Evolutionary conservation across 2,113 vertebrate genomes (phyloP), one percentile per base, ranked within the genome.

Genomic region (Scopus umbretta): DNA sequence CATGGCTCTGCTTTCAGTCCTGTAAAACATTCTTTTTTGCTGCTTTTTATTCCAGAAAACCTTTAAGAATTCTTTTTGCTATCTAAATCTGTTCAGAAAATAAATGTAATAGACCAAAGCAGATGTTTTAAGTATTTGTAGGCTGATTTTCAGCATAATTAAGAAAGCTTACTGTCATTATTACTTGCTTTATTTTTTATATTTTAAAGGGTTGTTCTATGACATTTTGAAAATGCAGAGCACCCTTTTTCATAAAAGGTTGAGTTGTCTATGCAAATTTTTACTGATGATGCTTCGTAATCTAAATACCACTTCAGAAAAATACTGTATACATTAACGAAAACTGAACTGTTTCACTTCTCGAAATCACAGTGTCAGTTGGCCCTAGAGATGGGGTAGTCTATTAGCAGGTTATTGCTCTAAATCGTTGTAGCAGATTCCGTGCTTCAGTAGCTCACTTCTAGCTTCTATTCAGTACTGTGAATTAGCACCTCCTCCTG

Each of bases 181-280:
- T 78, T 88, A 59, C 29, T 80, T 70, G 29, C 14, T 86, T 86
- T 23, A 10, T 62, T 83, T 76, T 56, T 72, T 26, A 11, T 25
- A 70, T 67, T 81, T 80, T 79, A 38, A 62, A 63, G 55, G 17
- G 20, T 74, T 80, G 23, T 49, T 71, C 71, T 71, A 27, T 87
- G 94, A 76, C 58, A 94, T 91, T 91, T 97, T 66, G 62, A 75
- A 91, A 94, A 84, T 40, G 34, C 70, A 89, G 91, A 82, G 20
- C 32, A 19, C 36, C 21, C 7, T 67, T 56, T 87, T 92, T 84
- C 56, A 55, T 49, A 50, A 89, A 82, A 84, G 59, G 56, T 56
- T 87, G 72, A 45, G 70, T 80, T 95, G 74, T 62, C 61, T 67
- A 72, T 89, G 73, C 76, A 87, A 68, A 68, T 84, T 94, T 93